A percentile compares a stretch with the other conserved stretches of the same genome.
phyloP scores from a whole-genome alignment of 2,113 vertebrate genomes.

The Hippocampus abdominalis region DNA sequence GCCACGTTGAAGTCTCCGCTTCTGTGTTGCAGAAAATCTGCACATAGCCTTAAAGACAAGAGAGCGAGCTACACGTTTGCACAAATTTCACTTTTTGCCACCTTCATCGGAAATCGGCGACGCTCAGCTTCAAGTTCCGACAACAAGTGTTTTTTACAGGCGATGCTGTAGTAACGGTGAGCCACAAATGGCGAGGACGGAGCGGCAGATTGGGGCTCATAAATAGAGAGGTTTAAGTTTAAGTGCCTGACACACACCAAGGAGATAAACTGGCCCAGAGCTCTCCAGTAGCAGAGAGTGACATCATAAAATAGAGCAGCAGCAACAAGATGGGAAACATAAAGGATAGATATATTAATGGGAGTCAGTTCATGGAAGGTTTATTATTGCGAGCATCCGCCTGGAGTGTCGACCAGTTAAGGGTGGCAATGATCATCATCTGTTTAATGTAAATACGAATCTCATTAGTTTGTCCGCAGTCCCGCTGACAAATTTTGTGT shows the following conservation, averaged over 20 bases:
- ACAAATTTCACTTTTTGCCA: constrained; percentile 13
- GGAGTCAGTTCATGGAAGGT: constrained; percentile 51
- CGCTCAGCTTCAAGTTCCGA: constrained; percentile 35
- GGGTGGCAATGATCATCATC: constrained; percentile 23
- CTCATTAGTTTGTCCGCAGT: constrained; percentile 22
- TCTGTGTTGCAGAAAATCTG: too few relatives aligned
- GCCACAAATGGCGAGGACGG: constrained; percentile 48
- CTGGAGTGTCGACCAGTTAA: constrained; percentile 38
- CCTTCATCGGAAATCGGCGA: constrained; percentile 10
- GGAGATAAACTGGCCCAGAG: constrained; percentile 64
- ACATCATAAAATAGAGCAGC: constrained; percentile 66
- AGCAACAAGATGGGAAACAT: constrained; percentile 67
- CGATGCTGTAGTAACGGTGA: constrained; percentile 37
- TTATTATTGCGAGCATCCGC: constrained; percentile 38
- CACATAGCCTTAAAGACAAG: neutral
- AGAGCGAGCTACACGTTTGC: neutral
- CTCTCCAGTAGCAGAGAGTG: constrained; percentile 61
- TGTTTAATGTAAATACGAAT: constrained; percentile 28
- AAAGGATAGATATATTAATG: constrained; percentile 67
- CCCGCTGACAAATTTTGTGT: neutral
- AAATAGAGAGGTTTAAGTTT: constrained; percentile 69
- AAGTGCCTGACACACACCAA: constrained; percentile 63
- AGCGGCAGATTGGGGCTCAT: constrained; percentile 65
- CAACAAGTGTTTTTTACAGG: constrained; percentile 50
- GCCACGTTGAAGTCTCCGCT: too few relatives aligned